Evolutionary conservation across 2,113 vertebrate genomes (phyloP), one percentile per base, ranked within the genome.

Genomic region (Alethe diademata): DNA sequence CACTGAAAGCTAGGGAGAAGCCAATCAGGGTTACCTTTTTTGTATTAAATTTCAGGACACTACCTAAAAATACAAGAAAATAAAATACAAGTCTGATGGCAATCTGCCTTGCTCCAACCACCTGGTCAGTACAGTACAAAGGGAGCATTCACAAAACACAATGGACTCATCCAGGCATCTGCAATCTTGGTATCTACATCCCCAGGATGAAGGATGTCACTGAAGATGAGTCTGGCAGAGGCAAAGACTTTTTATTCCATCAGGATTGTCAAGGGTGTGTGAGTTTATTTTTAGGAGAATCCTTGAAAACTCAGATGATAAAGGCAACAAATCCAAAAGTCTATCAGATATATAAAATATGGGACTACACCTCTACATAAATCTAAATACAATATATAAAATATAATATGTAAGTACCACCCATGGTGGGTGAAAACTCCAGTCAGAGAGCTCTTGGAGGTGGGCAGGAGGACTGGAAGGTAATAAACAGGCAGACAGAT

Each of bases 211-310:
- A 40, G 22, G 40, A 28, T 33, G 16, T 26, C 60, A 24, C 42
- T n/a, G 48, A 45, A 67, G 31, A 38, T 31, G 26, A 33, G 8
- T 8, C 48, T 51, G 33, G 25, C 51, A 56, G 45, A 66, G 38
- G 19, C n/a, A 72, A 57, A 67, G 33, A 86, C 5, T 64, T 58
- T 61, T 73, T 38, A 60, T 53, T 74, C 43, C 36, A 45, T 33
- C 3, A 0, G 5, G 38, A 54, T 16, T 29, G 8, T 38, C 43
- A 79, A 64, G 14, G 11, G 8, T 79, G 67, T 67, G 36, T 0
- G 0, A 75, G 43, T 64, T 79, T 45, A 7, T 45, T 82, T 90
- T 66, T 60, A 79, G 61, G 5, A 82, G 45, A 82, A 75, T 42
- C 11, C 43, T 88, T 71, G 43, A 69, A 69, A 75, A 33, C 11